Conservation (phyloP, 2,113 vertebrate species). For the Scomber scombrus region DNA sequence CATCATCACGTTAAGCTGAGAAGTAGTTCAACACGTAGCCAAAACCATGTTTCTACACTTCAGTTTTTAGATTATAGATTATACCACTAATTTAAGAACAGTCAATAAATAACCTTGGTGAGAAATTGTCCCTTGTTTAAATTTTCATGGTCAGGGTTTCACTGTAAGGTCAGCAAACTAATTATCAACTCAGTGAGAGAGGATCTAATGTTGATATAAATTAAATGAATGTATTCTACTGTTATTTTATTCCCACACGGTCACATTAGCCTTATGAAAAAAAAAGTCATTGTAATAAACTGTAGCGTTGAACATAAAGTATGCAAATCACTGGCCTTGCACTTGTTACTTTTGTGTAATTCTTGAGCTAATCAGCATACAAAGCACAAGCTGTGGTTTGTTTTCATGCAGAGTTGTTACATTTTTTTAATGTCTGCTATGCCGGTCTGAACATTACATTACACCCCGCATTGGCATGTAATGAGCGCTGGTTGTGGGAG, state of each 20-base stretch:
- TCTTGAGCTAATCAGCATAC: slow-evolving; percentile 35
- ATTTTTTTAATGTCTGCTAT: slow-evolving; percentile 36
- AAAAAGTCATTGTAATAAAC: slow-evolving; percentile 23
- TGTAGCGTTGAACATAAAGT: slow-evolving; percentile 10
- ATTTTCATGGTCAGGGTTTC: slow-evolving; percentile 28
- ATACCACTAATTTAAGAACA: not conserved
- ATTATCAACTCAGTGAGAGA: slow-evolving; percentile 35
- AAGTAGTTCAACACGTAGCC: not conserved
- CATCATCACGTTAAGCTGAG: too few relatives aligned
- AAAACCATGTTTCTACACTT: not conserved
- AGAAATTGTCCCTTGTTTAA: slow-evolving; percentile 33
- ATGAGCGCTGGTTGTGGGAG: slow-evolving; percentile 39
- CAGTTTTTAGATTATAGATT: not conserved
- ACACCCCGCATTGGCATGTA: slow-evolving; percentile 31
- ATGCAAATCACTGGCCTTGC: slow-evolving; percentile 24
- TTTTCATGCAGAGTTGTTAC: slow-evolving; percentile 35
- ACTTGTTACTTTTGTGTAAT: slow-evolving; percentile 54
- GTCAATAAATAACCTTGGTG: slow-evolving; percentile 23
- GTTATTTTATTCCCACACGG: slow-evolving; percentile 25
- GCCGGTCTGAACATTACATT: slow-evolving; percentile 30
- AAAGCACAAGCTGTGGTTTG: slow-evolving; percentile 32
- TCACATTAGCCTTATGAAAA: slow-evolving; percentile 29
- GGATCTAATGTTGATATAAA: slow-evolving; percentile 37
- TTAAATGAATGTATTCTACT: slow-evolving; percentile 28
- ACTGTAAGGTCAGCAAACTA: slow-evolving; percentile 53